These are phyloP conservation scores for Laticauda laticaudata DNA, from an alignment of 2,113 vertebrate genomes.

Conservation along the genomic window DNA sequence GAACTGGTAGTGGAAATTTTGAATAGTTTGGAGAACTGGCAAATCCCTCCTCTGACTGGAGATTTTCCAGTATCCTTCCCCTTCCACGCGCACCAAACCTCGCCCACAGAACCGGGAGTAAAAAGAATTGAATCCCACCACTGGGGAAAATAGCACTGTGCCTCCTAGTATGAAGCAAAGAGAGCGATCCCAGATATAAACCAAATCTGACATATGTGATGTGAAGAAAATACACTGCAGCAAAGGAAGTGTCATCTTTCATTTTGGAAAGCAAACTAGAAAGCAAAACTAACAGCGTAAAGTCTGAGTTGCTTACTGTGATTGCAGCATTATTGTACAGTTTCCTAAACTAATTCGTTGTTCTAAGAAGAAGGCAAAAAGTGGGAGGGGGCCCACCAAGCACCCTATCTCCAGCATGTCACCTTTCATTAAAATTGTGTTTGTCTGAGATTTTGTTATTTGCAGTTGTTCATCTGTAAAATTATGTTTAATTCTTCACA, in stretches of 20 bases:
- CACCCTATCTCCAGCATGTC: slow-evolving; percentile 63
- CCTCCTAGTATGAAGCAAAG: slow-evolving; percentile 7
- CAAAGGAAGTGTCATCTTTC: slow-evolving; percentile 56
- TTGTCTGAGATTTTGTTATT: slow-evolving; percentile 73
- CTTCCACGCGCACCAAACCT: too few species aligned
- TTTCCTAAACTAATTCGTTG: slow-evolving; percentile 66
- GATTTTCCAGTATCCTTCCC: too few species aligned
- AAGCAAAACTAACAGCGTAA: slow-evolving; percentile 54
- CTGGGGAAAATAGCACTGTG: slow-evolving; percentile 1
- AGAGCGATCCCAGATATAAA: slow-evolving; percentile 50
- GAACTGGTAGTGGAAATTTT: too few species aligned
- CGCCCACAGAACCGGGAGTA: too few species aligned
- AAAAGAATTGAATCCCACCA: too few species aligned
- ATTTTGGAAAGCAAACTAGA: slow-evolving; percentile 63
- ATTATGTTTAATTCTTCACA: slow-evolving; percentile 77
- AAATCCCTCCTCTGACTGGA: too few species aligned
- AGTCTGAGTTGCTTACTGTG: slow-evolving; percentile 50
- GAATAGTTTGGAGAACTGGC: too few species aligned
- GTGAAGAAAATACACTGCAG: slow-evolving; percentile 53
- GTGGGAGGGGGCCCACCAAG: background rate
- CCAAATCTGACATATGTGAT: slow-evolving; percentile 50
- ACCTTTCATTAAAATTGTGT: slow-evolving; percentile 74
- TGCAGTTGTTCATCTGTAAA: slow-evolving; percentile 76
- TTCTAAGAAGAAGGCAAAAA: slow-evolving; percentile 56
- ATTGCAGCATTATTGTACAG: slow-evolving; percentile 36